Base-by-base conservation (phyloP, 2,888 invertebrate genomes). In the Tetragonisca angustula region DNA sequence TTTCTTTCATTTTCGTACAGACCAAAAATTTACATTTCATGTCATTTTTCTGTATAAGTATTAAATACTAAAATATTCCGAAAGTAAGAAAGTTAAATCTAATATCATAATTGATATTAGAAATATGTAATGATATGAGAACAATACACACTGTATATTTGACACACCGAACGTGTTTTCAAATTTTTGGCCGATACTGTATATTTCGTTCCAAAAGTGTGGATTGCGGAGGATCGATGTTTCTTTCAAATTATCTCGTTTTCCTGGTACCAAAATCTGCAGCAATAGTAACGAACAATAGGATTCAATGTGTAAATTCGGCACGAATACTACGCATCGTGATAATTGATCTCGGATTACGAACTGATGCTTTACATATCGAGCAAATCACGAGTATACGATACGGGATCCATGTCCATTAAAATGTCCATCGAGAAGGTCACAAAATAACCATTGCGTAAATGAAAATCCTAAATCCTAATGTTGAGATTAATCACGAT, bases 331-430 rank as follows among this genome's bases (percentile, higher is more conserved):
- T 36, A 32, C 9, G 6, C 19, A 17, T 21, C 11, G n/a, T 27
- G 21, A 65, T 75, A 75, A 75, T 75, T 70, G 70, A 64, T 82
- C 21, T 24, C 43, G 27, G 32, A 70, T 83, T 52, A 43, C 15
- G 19, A 62, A 32, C n/a, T 36, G 24, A 19, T 43, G 36, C 49
- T 79, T 79, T 79, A 72, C 79, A 68, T 54, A 56, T 24, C 50
- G 27, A 9, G 24, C 27, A 32, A 68, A 24, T 50, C 17, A 19
- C 21, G 36, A 21, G 15, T 21, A 17, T 27, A 4, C n/a, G 6
- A 43, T 43, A 11, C 6, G 0, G 9, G 52, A 11, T 43, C 11
- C 43, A 6, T 13, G 54, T 49, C 13, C 59, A 17, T 15, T 21
- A 5, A 64, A 64, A 21, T 64, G 21, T 32, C n/a, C 36, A 43